Conservation (phyloP, 1,140 invertebrate species). For the Ctenoplectra terminalis region DNA sequence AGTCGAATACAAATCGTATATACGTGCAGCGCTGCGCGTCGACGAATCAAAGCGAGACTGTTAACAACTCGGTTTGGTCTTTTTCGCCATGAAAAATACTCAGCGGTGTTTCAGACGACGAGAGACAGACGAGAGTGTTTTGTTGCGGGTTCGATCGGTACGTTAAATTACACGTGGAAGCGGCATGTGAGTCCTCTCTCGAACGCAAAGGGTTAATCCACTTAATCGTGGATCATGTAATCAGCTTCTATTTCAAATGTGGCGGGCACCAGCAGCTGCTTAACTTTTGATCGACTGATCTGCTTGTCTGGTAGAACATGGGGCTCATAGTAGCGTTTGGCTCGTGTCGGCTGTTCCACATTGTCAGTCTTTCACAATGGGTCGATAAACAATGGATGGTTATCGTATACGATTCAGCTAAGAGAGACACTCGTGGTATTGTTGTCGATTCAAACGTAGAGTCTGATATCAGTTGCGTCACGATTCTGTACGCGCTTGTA, state of each 20-base stretch:
- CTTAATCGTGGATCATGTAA: no score
- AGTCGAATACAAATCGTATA: no score
- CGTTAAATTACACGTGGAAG: no score
- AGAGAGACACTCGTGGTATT: conserved; percentile 31
- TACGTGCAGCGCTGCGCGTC: no score
- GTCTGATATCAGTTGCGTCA: conserved; percentile 22
- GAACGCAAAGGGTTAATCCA: no score
- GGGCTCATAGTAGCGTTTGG: conserved; percentile 17
- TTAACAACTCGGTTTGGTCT: no score
- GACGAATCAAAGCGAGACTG: no score
- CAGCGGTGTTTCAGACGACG: no score
- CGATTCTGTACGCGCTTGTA: not conserved
- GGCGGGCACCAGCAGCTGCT: not conserved
- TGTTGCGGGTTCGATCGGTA: no score
- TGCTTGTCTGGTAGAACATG: not conserved
- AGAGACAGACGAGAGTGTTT: no score
- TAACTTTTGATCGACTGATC: not conserved
- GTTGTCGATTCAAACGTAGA: conserved; percentile 31
- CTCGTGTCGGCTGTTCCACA: conserved; percentile 34
- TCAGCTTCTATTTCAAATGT: not conserved
- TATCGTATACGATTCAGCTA: conserved; percentile 55
- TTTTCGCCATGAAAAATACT: no score
- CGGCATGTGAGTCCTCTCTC: no score
- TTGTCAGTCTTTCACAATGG: conserved; percentile 57
- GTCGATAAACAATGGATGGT: conserved; percentile 60